These are phyloP conservation scores for Actinopyga echinites DNA, from an alignment of 53 echinoderm and acorn worm species.

Conservation along the genomic window DNA sequence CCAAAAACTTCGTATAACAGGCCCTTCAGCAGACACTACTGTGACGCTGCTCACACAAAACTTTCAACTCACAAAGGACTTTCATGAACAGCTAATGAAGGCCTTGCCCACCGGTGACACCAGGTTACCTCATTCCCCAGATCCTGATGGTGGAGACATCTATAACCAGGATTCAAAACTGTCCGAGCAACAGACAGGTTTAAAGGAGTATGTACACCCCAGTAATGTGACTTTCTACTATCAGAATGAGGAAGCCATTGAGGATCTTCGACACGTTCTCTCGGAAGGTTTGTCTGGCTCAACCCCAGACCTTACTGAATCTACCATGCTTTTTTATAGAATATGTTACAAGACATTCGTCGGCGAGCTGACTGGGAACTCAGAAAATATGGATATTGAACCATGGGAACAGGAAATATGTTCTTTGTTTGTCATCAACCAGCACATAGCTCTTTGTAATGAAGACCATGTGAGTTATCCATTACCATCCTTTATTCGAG, in stretches of 20 bases:
- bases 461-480: conserved; percentile 98
- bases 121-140: conserved; percentile 23
- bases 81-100: conserved; percentile 79
- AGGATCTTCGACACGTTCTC: conserved; percentile 81
- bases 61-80: conserved; percentile 71
- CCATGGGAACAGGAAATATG: conserved; percentile 36
- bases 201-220: conserved; percentile 84
- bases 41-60: conserved; percentile 77
- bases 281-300: conserved; percentile 61
- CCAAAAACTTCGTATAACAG: conserved; percentile 90
- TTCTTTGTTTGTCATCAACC: conserved; percentile 83
- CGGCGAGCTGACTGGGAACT: conserved; percentile 44
- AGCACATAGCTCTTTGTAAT: conserved; percentile 77
- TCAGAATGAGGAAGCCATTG: conserved; percentile 90
- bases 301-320: conserved; percentile 56
- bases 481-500: conserved; percentile 79
- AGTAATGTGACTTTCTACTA: conserved; percentile 89
- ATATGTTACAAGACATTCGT: conserved; percentile 66
- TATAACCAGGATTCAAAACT: conserved; percentile 66
- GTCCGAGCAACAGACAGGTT: conserved; percentile 57
- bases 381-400: conserved; percentile 39
- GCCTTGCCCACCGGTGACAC: conserved; percentile 53
- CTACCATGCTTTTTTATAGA: conserved; percentile 80
- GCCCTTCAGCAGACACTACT: conserved; percentile 65
- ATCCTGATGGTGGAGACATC: conserved; percentile 52